A percentile compares a stretch with the other conserved stretches of the same genome.
Evolutionary conservation across 2,888 invertebrate genomes (phyloP).

Genomic region (Heliconius charithonia): DNA sequence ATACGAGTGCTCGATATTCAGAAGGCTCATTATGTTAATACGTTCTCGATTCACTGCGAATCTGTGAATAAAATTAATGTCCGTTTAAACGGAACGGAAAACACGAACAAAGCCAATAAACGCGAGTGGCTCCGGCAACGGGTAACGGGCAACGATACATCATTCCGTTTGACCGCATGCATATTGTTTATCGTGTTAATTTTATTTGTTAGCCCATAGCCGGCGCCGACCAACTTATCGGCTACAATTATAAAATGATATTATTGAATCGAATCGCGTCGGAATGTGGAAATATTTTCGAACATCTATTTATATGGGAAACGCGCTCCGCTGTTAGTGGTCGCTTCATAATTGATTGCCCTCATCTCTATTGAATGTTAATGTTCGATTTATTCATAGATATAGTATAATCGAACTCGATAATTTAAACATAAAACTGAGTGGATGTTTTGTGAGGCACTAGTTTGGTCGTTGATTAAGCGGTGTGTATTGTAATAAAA

Average conservation of each 20-base stretch:
- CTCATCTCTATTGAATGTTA: conserved; percentile 66
- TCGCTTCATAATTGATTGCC: conserved; percentile 62
- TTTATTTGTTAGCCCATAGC: conserved; percentile 67
- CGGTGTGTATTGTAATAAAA: conserved; percentile 8
- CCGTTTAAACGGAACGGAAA: conserved; percentile 79
- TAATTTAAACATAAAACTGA: conserved; percentile 22
- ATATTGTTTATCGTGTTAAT: conserved; percentile 80
- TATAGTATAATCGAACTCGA: conserved; percentile 54
- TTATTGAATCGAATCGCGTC: conserved; percentile 66
- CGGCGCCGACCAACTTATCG: conserved; percentile 68
- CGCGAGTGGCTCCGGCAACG: conserved; percentile 66
- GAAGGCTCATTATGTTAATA: conserved; percentile 79
- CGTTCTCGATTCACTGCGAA: conserved; percentile 75
- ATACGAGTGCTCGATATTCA: conserved; percentile 64
- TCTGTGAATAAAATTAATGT: conserved; percentile 81
- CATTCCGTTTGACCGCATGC: conserved; percentile 70
- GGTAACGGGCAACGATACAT: conserved; percentile 69
- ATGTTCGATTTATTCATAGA: conserved; percentile 67
- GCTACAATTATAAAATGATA: conserved; percentile 69
- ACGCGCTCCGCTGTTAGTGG: conserved; percentile 56
- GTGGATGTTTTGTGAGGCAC: background rate
- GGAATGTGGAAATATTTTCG: conserved; percentile 74
- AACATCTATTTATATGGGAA: conserved; percentile 63
- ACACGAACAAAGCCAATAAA: conserved; percentile 78
- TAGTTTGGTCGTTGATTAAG: background rate